These are phyloP conservation scores for Condylura cristata DNA, from an alignment of 2,113 vertebrate genomes.

Conservation along the genomic window DNA sequence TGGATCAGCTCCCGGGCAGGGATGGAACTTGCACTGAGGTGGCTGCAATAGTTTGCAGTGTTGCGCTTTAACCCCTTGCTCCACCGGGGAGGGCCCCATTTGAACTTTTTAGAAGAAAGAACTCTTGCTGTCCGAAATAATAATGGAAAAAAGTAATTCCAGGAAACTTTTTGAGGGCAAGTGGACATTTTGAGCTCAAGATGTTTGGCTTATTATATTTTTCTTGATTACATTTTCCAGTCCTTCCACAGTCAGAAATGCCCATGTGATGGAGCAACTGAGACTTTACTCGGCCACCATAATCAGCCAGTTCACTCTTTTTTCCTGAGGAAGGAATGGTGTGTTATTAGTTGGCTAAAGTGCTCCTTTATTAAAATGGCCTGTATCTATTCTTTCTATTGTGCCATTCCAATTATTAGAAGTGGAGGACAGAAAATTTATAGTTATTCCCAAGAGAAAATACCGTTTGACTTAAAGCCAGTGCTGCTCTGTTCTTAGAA, in stretches of 20 bases:
- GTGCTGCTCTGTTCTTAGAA: too few species aligned
- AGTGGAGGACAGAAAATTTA: slow-evolving; percentile 41
- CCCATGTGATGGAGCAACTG: background rate
- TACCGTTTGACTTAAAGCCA: background rate
- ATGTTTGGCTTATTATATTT: slow-evolving; percentile 32
- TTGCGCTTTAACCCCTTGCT: too few species aligned
- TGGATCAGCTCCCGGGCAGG: too few species aligned
- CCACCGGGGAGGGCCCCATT: too few species aligned
- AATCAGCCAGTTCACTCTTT: background rate
- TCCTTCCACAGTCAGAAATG: slow-evolving; percentile 12
- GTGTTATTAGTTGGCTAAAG: slow-evolving; percentile 12
- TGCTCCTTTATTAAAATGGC: background rate
- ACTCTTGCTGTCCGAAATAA: slow-evolving; percentile 13
- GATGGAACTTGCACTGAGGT: too few species aligned
- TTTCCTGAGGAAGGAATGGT: background rate
- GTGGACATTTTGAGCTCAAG: background rate
- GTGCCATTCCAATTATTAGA: background rate
- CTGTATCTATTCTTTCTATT: background rate
- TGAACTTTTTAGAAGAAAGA: slow-evolving; percentile 35
- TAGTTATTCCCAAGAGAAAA: background rate
- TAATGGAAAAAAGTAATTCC: slow-evolving; percentile 46
- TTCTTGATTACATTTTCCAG: slow-evolving; percentile 42
- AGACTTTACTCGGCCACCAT: slow-evolving; percentile 7
- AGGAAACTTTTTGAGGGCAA: slow-evolving; percentile 22
- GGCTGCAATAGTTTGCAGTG: too few species aligned